These are phyloP conservation scores for Zaprionus ghesquierei DNA, from an alignment of 1,140 invertebrate species.

Conservation along the genomic window DNA sequence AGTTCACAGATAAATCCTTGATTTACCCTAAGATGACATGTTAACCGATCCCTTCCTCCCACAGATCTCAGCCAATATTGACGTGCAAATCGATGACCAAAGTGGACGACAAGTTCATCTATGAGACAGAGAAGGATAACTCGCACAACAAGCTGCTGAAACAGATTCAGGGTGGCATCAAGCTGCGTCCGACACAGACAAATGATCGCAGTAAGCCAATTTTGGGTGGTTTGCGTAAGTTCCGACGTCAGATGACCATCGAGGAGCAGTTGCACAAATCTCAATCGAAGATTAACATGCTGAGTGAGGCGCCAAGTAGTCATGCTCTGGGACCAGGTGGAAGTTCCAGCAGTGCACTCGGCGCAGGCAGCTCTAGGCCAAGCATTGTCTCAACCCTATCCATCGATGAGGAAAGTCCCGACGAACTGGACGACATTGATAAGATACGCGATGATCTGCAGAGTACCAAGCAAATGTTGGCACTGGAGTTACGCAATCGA, in stretches of 20 bases:
- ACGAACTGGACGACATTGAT: constrained; percentile 94
- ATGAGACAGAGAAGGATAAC: constrained; percentile 93
- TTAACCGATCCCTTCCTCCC: background rate
- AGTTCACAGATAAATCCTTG: too few species aligned
- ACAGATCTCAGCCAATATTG: constrained; percentile 85
- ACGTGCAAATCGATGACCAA: constrained; percentile 86
- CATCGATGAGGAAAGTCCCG: constrained; percentile 86
- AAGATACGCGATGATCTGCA: constrained; percentile 95
- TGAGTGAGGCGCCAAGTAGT: constrained; percentile 70
- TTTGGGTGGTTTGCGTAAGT: constrained; percentile 92
- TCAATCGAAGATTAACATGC: constrained; percentile 85
- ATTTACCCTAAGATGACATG: background rate
- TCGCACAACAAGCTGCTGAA: constrained; percentile 92
- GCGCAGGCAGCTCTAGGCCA: constrained; percentile 83
- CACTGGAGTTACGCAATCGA: constrained; percentile 92
- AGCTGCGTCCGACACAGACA: constrained; percentile 89
- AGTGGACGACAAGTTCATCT: constrained; percentile 91
- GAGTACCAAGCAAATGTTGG: constrained; percentile 94
- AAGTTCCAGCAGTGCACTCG: constrained; percentile 39
- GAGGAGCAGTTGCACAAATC: constrained; percentile 94
- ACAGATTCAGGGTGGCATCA: constrained; percentile 91
- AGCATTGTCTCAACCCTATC: constrained; percentile 71
- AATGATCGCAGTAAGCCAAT: constrained; percentile 94
- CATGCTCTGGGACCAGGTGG: constrained; percentile 82
- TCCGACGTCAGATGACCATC: constrained; percentile 93